Evolutionary conservation across 1,140 invertebrate species (phyloP), one percentile per base, ranked within the genome.

Genomic region (Drosophila parvula): DNA sequence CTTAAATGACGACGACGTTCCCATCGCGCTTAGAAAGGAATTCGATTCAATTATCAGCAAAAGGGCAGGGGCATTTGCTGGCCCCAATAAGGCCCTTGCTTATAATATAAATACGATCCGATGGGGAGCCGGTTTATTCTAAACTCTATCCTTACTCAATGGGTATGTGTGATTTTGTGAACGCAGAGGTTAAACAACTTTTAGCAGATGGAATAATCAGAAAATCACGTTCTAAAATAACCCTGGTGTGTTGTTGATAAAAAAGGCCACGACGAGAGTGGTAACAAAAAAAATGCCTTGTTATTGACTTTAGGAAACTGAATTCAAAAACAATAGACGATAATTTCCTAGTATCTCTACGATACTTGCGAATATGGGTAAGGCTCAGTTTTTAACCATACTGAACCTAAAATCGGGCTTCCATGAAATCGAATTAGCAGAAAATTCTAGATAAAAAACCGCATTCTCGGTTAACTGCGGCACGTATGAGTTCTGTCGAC

Each of bases 341-440:
- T 32, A 51, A 18, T 53, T 53, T 16, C 48, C 60, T 1, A 22
- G n/a, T 10, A 41, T 43, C 43, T 43, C 27, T 22, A 50, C 38
- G 11, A 57, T 43, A 57, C 14, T 57, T 38, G 30, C 27, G 3
- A 57, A 57, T 41, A 57, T 43, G 55, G 55, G 40, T 0, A 5
- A 57, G 22, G 22, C 22, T 22, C 3, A 22, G 22, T 22, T 22
- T 22, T 22, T 22, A 2, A 30, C 55, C 1, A 32, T 27, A 16
- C 47, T 50, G 5, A 4, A 50, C 5, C 48, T 50, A 4, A 50
- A 32, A 9, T 30, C 48, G 6, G 48, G 28, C 4, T 48, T 48
- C 4, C 47, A 48, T 14, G 12, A 48, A 14, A 50, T 50, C 28
- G 47, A 48, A 14, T 10, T 48, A 12, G 45, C 47, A 5, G 27